These are phyloP conservation scores for Catharus minimus DNA, from an alignment of 2,113 vertebrate genomes.

Conservation along the genomic window DNA sequence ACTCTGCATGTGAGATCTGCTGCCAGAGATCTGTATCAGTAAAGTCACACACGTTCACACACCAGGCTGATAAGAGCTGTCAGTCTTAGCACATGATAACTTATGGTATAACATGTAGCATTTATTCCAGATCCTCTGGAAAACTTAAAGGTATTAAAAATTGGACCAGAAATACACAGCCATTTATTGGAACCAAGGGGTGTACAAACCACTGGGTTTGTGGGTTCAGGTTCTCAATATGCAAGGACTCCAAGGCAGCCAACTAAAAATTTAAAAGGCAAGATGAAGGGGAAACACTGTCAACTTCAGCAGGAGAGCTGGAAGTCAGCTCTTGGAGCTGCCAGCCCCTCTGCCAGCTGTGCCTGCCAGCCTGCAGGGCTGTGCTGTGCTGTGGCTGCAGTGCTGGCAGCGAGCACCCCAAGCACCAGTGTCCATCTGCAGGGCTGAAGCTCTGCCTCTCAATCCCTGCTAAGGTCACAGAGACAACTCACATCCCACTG, in stretches of 20 bases:
- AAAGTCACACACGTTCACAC: neutral
- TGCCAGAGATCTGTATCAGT: neutral
- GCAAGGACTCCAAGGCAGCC: neutral
- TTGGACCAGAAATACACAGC: neutral
- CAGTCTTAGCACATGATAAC: neutral
- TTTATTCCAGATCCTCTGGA: neutral
- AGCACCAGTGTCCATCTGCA: rapidly evolving
- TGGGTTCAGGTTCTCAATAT: neutral
- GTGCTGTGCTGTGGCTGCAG: neutral
- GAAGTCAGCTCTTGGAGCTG: neutral
- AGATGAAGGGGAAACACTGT: neutral
- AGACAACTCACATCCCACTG: neutral
- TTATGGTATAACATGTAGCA: rapidly evolving
- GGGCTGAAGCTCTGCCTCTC: neutral
- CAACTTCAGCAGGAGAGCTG: neutral
- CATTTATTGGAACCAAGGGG: neutral
- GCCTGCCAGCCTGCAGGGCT: neutral
- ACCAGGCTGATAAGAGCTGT: neutral
- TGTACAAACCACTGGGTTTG: neutral
- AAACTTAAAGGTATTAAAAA: neutral
- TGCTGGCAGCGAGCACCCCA: rapidly evolving
- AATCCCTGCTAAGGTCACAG: neutral
- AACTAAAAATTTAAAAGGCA: neutral
- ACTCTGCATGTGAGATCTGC: neutral
- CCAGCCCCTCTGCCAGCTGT: neutral